A percentile compares a stretch with the other conserved stretches of the same genome.
phyloP scores from a whole-genome alignment of 2,113 vertebrate species.

The Aspidoscelis tigris region DNA sequence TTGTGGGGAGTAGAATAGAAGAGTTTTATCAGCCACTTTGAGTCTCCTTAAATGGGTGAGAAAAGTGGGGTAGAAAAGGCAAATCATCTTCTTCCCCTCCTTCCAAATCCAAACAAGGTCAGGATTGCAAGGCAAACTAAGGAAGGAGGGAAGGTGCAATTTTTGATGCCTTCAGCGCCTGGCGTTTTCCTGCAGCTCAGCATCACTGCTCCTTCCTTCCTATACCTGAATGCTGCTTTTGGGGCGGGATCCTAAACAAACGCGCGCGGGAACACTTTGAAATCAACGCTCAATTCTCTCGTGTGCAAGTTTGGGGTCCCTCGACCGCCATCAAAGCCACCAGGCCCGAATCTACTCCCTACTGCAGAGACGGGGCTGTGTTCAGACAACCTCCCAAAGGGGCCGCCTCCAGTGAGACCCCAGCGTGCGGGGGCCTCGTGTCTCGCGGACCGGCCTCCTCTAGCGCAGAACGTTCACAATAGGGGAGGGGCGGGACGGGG shows the following conservation, averaged over 20 bases:
- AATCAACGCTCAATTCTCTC: no score
- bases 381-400: neutral
- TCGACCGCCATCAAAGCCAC: neutral
- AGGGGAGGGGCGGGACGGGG: no score
- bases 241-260: neutral
- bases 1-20: no score
- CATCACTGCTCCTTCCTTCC: neutral
- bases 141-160: neutral
- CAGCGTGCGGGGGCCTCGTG: neutral
- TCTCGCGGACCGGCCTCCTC: neutral
- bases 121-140: no score
- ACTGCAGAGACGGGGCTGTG: neutral
- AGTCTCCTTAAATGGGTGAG: no score
- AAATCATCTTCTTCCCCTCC: no score
- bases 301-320: neutral
- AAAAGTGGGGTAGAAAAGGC: no score
- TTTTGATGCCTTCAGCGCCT: no score
- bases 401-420: neutral
- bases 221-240: neutral
- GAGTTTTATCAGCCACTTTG: no score
- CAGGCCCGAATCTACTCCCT: neutral
- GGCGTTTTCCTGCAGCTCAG: neutral
- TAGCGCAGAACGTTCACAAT: no score
- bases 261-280: neutral
- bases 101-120: no score